Conservation (phyloP, 2,888 invertebrate genomes). For the Apamea epomidion region DNA sequence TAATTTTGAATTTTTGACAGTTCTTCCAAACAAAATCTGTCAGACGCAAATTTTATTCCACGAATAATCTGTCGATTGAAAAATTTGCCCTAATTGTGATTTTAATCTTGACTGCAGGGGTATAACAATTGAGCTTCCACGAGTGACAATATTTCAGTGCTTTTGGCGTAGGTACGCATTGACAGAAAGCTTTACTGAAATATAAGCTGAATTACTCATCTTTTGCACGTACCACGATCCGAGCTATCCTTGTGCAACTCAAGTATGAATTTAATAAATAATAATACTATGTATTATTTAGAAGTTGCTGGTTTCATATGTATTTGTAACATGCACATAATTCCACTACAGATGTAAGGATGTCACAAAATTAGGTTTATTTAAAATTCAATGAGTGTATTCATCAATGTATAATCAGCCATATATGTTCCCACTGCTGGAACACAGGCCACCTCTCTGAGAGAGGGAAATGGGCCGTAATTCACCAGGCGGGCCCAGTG, state of each 20-base stretch:
- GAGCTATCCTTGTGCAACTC: background rate
- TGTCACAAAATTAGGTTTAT: background rate
- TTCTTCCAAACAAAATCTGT: too few relatives aligned
- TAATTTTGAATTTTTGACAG: too few relatives aligned
- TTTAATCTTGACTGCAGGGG: background rate
- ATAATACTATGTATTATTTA: background rate
- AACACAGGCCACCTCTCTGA: too few relatives aligned
- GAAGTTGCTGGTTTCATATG: background rate
- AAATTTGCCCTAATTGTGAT: background rate
- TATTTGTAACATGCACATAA: background rate
- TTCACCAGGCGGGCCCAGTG: too few relatives aligned
- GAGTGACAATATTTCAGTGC: background rate
- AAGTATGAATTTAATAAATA: background rate
- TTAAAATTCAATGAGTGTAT: background rate
- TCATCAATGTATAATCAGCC: slow-evolving; percentile 6
- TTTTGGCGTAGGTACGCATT: background rate
- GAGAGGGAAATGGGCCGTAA: too few relatives aligned
- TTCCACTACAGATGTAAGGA: background rate
- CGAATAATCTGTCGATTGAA: too few relatives aligned
- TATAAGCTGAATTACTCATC: background rate
- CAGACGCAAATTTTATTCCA: too few relatives aligned
- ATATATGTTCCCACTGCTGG: too few relatives aligned
- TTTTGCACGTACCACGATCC: background rate
- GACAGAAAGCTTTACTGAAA: background rate
- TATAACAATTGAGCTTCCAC: background rate